These are phyloP conservation scores for Nixonia krombeini DNA, from an alignment of 1,140 invertebrate species.

Conservation along the genomic window DNA sequence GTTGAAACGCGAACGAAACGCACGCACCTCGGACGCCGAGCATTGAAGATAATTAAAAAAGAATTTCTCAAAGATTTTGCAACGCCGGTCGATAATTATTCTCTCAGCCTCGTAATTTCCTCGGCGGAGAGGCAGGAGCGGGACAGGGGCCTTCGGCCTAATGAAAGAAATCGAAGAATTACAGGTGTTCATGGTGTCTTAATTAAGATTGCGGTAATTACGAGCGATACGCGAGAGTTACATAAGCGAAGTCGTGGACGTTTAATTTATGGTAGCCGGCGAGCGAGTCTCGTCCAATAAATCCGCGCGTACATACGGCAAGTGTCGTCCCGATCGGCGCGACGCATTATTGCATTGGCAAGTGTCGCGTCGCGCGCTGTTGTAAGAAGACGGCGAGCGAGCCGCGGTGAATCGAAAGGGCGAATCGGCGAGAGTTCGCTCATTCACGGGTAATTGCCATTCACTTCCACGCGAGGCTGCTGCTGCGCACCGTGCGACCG, in stretches of 20 bases:
- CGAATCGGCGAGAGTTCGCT: constrained; percentile 32
- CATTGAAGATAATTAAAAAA: constrained; percentile 38
- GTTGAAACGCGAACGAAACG: neutral
- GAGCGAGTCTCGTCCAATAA: constrained; percentile 38
- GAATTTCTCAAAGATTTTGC: constrained; percentile 44
- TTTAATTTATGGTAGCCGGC: constrained; percentile 4
- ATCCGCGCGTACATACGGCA: constrained; percentile 39
- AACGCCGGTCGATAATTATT: constrained; percentile 39
- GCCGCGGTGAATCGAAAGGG: constrained; percentile 32
- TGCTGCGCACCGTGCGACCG: too few relatives aligned
- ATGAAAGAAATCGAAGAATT: constrained; percentile 51
- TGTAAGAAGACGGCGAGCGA: too few relatives aligned
- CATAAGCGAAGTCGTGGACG: constrained; percentile 29
- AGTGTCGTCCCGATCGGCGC: constrained; percentile 29
- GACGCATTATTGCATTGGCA: constrained; percentile 13
- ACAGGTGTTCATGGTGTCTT: constrained; percentile 46
- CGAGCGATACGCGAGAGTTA: constrained; percentile 44
- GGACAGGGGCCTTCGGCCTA: constrained; percentile 31
- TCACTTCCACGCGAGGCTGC: constrained; percentile 10
- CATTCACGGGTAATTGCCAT: constrained; percentile 37
- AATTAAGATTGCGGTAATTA: constrained; percentile 50
- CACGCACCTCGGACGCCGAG: constrained; percentile 9
- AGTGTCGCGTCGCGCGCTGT: constrained; percentile 22
- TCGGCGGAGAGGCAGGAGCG: constrained; percentile 9
- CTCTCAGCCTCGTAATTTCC: constrained; percentile 47